A percentile compares a stretch with the other conserved stretches of the same genome.
phyloP scores from a whole-genome alignment of 2,797 vertebrate genomes.

The Chiloscyllium punctatum region DNA sequence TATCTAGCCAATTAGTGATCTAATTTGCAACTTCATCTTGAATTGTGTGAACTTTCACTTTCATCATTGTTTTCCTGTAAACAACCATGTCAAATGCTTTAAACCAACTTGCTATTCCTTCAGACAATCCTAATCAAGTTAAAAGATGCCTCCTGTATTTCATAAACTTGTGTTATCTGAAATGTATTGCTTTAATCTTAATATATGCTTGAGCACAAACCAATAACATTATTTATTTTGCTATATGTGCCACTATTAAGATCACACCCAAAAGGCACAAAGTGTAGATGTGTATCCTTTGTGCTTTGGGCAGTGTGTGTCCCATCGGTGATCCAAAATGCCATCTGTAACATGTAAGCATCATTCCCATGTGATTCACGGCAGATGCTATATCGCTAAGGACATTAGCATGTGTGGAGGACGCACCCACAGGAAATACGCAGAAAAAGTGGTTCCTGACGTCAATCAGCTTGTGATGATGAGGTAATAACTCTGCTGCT shows the following conservation, averaged over 20 bases:
- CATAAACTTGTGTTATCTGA: background rate
- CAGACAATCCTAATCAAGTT: background rate
- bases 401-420: background rate
- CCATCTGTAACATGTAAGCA: background rate
- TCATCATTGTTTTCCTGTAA: background rate
- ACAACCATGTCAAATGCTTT: background rate
- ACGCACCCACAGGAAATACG: background rate
- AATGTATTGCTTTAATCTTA: background rate
- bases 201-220: background rate
- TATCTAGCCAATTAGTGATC: slow-evolving; percentile 2
- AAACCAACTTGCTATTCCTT: background rate
- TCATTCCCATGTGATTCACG: no score
- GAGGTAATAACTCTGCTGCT: background rate
- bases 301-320: background rate
- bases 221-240: background rate
- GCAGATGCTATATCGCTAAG: background rate
- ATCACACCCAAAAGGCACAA: background rate
- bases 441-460: background rate
- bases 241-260: background rate
- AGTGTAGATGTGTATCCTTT: background rate
- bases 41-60: background rate
- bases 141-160: background rate
- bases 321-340: background rate
- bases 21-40: background rate
- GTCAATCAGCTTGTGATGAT: background rate